phyloP scores from a whole-genome alignment of 2,113 vertebrate species.

The Sphyrna mokarran region DNA sequence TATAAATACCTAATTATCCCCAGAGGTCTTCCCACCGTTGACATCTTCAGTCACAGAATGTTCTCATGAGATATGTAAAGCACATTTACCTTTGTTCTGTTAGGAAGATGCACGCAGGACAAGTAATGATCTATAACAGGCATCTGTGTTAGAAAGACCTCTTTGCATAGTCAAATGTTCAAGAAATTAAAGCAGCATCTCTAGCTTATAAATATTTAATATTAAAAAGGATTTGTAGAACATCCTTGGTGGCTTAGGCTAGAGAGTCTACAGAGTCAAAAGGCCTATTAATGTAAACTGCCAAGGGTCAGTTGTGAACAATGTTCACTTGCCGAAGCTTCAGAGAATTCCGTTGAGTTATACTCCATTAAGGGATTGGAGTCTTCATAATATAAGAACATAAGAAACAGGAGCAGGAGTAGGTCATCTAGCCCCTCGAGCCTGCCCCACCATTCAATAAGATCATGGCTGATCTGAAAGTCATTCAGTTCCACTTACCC shows the following conservation, averaged over 20 bases:
- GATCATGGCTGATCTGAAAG: no score
- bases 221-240: neutral
- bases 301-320: neutral
- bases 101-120: neutral
- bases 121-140: neutral
- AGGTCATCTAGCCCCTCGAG: no score
- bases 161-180: no score
- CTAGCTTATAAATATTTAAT: neutral
- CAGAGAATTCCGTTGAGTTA: neutral
- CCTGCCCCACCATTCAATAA: no score
- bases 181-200: no score
- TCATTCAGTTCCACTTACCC: no score
- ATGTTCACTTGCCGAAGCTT: neutral
- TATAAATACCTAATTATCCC: neutral
- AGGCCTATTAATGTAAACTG: neutral
- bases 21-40: neutral
- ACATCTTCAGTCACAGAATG: neutral
- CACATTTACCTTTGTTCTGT: neutral
- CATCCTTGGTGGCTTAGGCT: neutral
- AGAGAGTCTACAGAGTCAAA: neutral
- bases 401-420: no score
- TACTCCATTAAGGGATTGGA: neutral
- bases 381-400: no score
- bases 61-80: neutral
- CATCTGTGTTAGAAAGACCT: neutral